phyloP scores from a whole-genome alignment of 2,113 vertebrate genomes.

The Anolis carolinensis region DNA sequence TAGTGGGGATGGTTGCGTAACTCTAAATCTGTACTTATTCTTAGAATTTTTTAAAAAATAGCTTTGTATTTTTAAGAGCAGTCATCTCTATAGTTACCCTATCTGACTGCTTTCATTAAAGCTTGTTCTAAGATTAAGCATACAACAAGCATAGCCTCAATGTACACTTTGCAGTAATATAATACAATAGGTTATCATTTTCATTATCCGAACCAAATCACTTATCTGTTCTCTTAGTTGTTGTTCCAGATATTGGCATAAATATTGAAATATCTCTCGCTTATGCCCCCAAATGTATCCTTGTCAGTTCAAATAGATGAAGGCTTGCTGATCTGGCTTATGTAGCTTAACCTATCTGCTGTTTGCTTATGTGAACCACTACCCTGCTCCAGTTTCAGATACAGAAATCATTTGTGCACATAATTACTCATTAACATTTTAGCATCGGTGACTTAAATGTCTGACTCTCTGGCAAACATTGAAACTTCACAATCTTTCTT shows the following conservation, averaged over 20 bases:
- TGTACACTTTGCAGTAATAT: not conserved
- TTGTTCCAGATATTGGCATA: not conserved
- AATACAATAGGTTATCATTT: not conserved
- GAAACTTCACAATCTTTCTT: fast-evolving
- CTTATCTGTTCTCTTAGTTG: not conserved
- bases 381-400: not conserved
- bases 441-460: not conserved
- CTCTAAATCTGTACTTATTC: slow-evolving; percentile 15
- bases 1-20: slow-evolving; percentile 54
- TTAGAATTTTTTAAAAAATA: slow-evolving; percentile 12
- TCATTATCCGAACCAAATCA: slow-evolving; percentile 4
- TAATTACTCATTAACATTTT: not conserved
- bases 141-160: not conserved
- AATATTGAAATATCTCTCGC: not conserved
- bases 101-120: not conserved
- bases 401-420: not conserved
- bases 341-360: not conserved
- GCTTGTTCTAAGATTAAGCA: not conserved
- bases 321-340: not conserved
- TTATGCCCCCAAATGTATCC: not conserved
- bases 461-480: not conserved
- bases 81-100: slow-evolving; percentile 27
- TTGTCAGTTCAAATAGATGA: not conserved
- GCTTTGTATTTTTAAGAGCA: slow-evolving; percentile 35
- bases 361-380: not conserved